A percentile compares a stretch with the other conserved stretches of the same genome.
phyloP scores from a whole-genome alignment of 2,113 vertebrate genomes.

The Cinclus mexicanus region DNA sequence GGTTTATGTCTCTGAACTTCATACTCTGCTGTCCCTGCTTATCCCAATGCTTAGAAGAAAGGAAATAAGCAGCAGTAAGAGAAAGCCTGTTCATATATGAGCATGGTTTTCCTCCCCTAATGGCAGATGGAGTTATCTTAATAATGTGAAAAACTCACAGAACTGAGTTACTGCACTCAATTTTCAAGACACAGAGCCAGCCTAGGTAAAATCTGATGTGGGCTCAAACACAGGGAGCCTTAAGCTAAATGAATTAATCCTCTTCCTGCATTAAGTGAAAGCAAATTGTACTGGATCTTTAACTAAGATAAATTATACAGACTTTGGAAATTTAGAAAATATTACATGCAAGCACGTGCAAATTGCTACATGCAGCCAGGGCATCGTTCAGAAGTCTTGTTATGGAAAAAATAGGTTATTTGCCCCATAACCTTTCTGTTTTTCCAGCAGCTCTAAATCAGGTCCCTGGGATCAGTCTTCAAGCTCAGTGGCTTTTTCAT shows the following conservation, averaged over 20 bases:
- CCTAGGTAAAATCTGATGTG: not conserved
- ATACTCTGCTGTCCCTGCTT: not conserved
- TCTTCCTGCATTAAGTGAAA: not conserved
- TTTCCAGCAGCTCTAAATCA: conserved; percentile 34
- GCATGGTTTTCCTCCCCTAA: not conserved
- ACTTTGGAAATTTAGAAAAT: not conserved
- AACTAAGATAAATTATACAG: not conserved
- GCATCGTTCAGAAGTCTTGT: not conserved
- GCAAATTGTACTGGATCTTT: not conserved
- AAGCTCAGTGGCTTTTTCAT: conserved; percentile 63
- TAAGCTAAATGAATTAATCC: not conserved
- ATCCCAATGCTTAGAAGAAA: not conserved
- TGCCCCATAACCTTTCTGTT: conserved; percentile 4
- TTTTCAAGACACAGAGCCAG: not conserved
- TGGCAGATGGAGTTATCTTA: not conserved
- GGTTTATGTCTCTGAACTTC: not conserved
- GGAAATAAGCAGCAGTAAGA: not conserved
- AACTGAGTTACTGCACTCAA: not conserved
- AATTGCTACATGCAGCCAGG: not conserved
- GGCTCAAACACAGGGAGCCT: not conserved
- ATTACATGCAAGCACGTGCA: not conserved
- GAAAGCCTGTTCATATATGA: not conserved
- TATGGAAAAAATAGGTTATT: not conserved
- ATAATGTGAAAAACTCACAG: not conserved
- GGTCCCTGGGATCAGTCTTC: not conserved